A percentile compares a stretch with the other conserved stretches of the same genome.
Evolutionary conservation across 1,140 invertebrate genomes (phyloP).

Genomic region (Drosophila quadrilineata): DNA sequence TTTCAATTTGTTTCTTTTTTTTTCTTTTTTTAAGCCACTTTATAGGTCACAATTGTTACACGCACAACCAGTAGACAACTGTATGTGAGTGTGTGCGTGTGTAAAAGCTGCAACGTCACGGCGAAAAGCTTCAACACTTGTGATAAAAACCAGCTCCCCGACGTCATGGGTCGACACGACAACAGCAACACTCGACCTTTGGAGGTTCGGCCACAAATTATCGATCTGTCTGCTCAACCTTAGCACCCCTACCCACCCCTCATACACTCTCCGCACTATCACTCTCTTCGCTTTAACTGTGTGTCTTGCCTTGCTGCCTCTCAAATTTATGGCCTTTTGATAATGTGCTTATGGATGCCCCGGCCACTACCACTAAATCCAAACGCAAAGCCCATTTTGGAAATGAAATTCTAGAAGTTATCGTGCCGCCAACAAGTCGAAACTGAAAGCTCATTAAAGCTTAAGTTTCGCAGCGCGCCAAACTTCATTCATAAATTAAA

Average conservation of each 20-base stretch:
- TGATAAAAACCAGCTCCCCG: neutral
- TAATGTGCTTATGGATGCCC: constrained; percentile 23
- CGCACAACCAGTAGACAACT: neutral
- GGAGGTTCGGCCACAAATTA: neutral
- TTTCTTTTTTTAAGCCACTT: too few species aligned
- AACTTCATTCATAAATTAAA: neutral
- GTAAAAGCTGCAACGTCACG: constrained; percentile 10
- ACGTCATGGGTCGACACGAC: too few species aligned
- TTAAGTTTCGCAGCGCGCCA: too few species aligned
- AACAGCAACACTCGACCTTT: neutral
- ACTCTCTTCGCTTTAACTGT: too few species aligned
- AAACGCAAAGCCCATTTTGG: neutral
- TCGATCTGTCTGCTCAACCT: neutral
- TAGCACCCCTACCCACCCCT: constrained; percentile 3
- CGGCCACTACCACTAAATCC: neutral
- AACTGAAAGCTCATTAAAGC: neutral
- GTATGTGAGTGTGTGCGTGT: neutral
- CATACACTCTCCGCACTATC: constrained; percentile 9
- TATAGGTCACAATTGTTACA: constrained; percentile 39
- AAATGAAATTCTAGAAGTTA: too few species aligned
- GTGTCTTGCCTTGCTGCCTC: too few species aligned
- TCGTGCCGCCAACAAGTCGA: too few species aligned
- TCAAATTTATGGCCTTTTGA: constrained; percentile 23
- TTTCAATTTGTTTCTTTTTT: constrained; percentile 39
- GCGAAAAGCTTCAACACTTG: constrained; percentile 28